Conservation (phyloP, 2,113 vertebrate genomes). For the Pongo abelii region DNA sequence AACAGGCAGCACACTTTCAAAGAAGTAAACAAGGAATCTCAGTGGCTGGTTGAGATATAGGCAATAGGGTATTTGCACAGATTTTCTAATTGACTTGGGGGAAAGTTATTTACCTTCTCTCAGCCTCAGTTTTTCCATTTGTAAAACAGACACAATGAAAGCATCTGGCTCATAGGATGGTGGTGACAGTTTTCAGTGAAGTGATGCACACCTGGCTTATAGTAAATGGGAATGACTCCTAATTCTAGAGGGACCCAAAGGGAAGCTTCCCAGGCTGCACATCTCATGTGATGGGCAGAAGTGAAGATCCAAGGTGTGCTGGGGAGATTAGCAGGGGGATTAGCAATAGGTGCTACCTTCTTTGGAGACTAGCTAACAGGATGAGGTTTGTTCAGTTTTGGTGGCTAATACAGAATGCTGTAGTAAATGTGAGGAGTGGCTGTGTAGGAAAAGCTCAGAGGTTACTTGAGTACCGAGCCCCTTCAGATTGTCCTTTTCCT, state of each 20-base stretch:
- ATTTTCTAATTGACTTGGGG: neutral
- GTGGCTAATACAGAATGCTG: neutral
- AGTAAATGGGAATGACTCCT: neutral
- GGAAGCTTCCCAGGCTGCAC: neutral
- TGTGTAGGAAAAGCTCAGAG: neutral
- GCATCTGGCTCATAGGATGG: too few species aligned
- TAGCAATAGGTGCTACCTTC: neutral
- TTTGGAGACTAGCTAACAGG: neutral
- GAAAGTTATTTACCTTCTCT: neutral
- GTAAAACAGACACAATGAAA: neutral
- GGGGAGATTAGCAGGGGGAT: neutral
- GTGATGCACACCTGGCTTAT: neutral
- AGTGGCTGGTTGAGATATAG: neutral
- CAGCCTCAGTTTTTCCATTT: neutral
- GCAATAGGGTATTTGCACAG: neutral
- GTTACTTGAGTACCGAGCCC: neutral
- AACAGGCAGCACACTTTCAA: neutral
- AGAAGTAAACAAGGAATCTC: neutral
- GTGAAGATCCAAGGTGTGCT: neutral
- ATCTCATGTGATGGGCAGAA: neutral
- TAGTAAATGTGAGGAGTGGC: neutral
- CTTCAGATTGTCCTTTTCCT: neutral
- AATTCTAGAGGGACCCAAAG: neutral
- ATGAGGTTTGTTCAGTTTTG: neutral
- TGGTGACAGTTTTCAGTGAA: neutral